Base-by-base conservation (phyloP, 2,888 invertebrate genomes). In the Neoscelio sp. region DNA sequence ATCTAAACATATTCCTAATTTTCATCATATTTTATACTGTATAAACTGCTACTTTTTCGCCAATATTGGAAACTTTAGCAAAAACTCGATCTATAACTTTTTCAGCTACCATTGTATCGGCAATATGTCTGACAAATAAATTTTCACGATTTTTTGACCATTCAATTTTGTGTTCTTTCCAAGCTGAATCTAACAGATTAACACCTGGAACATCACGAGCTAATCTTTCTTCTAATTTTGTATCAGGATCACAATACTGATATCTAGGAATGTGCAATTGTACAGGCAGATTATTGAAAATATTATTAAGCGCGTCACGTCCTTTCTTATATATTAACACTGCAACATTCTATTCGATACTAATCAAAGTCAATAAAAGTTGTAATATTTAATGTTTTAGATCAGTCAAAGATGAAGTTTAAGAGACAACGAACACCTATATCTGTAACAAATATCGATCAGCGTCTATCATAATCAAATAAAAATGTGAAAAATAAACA, bases 61-160 rank as follows among this genome's bases (percentile, higher is more conserved):
- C 48, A 23, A 80, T 7, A 35, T 15, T 30, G 0, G 44, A 77
- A 80, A 89, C 86, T 78, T 75, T 81, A 1, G 87, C 79, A 17
- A 75, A 73, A 15, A 87, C 81, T 23, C 87, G 77, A 40, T 86
- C 26, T 84, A 78, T 84, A 20, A 88, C 89, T 82, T 82, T 82
- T 38, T 87, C 82, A n/a, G 83, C 81, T 7, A 90, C 79, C 15
- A 81, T 20, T 68, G 83, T 78, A 83, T 91, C 90, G 1, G 90
- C 90, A 54, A 80, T 76, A 76, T 89, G 85, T 42, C 89, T 81
- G 2, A 38, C 75, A 4, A n/a, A 46, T 0, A 77, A 23, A 52
- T 81, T 70, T 1, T 80, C 60, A 56, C 64, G 71, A 50, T 80
- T 76, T 28, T 58, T 12, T 7, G 80, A 80, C 26, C 83, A 83